These are phyloP conservation scores for Calameuta pallipes DNA, from an alignment of 2,888 invertebrate genomes.

Conservation along the genomic window DNA sequence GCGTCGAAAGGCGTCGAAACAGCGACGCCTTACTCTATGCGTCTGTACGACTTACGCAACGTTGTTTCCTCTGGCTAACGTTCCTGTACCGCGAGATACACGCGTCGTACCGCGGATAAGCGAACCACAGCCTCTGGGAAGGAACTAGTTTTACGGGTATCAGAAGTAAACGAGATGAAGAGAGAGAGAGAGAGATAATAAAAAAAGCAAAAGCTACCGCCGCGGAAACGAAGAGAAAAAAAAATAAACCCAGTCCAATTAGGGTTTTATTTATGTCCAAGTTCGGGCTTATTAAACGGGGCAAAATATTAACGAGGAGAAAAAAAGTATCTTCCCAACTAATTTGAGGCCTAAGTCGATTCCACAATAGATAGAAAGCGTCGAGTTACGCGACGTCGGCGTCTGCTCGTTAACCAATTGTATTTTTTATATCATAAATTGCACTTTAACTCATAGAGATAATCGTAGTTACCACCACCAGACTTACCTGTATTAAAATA, in stretches of 20 bases:
- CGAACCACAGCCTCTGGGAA: neutral
- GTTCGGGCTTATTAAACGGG: constrained; percentile 42
- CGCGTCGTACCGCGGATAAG: constrained; percentile 6
- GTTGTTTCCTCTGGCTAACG: constrained; percentile 10
- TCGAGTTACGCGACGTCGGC: constrained; percentile 34
- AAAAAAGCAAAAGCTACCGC: constrained; percentile 7
- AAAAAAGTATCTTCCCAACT: constrained; percentile 29
- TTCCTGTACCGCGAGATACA: constrained; percentile 14
- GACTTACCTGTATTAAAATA: neutral
- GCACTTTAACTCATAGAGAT: constrained; percentile 27
- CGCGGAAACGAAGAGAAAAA: constrained; percentile 30
- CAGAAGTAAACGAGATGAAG: constrained; percentile 5
- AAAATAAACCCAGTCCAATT: constrained; percentile 47
- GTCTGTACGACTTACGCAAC: neutral
- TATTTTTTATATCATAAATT: constrained; percentile 45
- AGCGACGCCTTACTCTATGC: too few species aligned
- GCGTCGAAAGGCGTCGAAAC: too few species aligned
- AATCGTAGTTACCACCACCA: neutral
- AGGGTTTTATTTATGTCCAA: constrained; percentile 47
- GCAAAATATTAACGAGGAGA: constrained; percentile 45
- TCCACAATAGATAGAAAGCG: constrained; percentile 39
- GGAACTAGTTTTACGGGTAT: constrained; percentile 1
- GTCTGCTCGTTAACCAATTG: constrained; percentile 49
- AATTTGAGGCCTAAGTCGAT: constrained; percentile 40
- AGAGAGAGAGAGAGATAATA: neutral